These are phyloP conservation scores for Gymnodraco acuticeps DNA, from an alignment of 2,797 vertebrate species.

Conservation along the genomic window DNA sequence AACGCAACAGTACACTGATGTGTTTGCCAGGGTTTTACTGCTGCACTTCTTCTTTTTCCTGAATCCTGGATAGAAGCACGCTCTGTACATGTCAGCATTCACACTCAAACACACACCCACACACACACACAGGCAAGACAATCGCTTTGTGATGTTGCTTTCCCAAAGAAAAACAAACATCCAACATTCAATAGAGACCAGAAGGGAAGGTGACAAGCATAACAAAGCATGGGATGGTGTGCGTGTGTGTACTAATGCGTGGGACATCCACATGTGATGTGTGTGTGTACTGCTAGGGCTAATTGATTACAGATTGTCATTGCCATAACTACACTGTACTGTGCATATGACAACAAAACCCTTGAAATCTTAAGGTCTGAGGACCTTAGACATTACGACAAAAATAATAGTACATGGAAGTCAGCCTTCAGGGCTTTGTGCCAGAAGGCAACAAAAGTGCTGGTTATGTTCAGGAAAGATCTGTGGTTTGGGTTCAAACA, in stretches of 20 bases:
- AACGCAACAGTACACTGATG: not conserved
- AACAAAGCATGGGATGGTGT: conserved; percentile 56
- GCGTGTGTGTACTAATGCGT: conserved; percentile 19
- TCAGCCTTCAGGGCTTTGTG: no score
- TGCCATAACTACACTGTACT: no score
- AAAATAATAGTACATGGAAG: not conserved
- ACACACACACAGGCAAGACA: conserved; percentile 44
- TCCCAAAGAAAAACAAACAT: conserved; percentile 60
- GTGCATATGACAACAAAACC: no score
- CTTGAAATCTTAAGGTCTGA: conserved; percentile 7
- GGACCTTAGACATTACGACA: conserved; percentile 24
- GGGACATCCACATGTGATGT: conserved; percentile 27
- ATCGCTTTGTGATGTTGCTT: conserved; percentile 49
- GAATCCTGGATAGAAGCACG: conserved; percentile 18
- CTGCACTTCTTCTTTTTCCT: conserved; percentile 5
- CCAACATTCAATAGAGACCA: conserved; percentile 43
- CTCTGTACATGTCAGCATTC: conserved; percentile 37
- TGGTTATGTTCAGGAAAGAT: no score
- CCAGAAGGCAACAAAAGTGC: no score
- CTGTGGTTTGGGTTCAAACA: no score
- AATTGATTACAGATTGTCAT: conserved; percentile 67
- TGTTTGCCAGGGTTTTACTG: not conserved
- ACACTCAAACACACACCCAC: conserved; percentile 29
- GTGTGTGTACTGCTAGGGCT: conserved; percentile 18
- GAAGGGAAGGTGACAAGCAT: conserved; percentile 59